Base-by-base conservation (phyloP, 2,888 invertebrate species). In the Eilema griseolum region DNA sequence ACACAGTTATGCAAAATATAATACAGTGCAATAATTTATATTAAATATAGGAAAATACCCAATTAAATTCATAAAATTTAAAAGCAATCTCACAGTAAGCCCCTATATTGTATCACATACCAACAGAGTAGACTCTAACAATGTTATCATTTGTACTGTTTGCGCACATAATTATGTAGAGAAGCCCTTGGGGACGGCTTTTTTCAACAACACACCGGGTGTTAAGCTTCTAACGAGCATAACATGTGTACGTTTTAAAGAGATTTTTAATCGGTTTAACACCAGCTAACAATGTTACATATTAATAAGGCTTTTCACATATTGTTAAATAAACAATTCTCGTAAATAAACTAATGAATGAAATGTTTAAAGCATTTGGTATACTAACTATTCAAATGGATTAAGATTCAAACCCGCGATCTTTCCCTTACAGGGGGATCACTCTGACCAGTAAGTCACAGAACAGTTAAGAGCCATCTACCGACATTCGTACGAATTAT, bases 71-170 rank as follows among this genome's bases (percentile, higher is more conserved):
- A 33, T 7, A 33, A 33, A 33, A 33, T 33, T 8, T 0, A 41
- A 41, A 41, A 41, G 4, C 41, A 1, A 37, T 37, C 14, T 46
- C 7, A 46, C 20, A 46, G 46, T 20, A 7, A 7, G 20, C 37
- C 26, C 37, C 10, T 20, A 66, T 8, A 14, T 41, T 10, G 28
- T 46, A n/a, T n/a, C 5, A 4, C 16, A 37, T 16, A 63, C 70
- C 14, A 75, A 65, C 62, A 65, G 73, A 67, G 66, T 70, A 73
- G 75, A 66, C 73, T 67, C 75, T 75, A 80, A 73, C 73, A 79
- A 73, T 71, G 70, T 75, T 64, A 75, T 60, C 60, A 20, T 31
- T 14, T 16, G 10, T n/a, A n/a, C 69, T 70, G 69, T 80, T 67
- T 73, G 69, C 69, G 60, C 63, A 46, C 46, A 11, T 20, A n/a